Conservation (phyloP, 1,140 invertebrate genomes). For the Chelonus insularis region DNA sequence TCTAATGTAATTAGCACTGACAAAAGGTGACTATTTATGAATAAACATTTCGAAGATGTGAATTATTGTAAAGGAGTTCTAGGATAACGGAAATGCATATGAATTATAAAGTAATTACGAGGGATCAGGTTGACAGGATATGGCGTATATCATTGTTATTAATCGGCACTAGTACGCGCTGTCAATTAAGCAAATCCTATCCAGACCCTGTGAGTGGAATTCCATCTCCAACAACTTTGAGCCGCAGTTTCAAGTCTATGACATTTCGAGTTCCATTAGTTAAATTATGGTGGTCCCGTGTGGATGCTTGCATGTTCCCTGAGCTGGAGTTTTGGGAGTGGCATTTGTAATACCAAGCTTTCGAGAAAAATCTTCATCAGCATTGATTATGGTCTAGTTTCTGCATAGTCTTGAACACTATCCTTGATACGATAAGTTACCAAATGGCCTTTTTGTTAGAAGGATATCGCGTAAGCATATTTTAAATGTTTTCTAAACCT, state of each 20-base stretch:
- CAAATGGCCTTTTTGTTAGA: too few relatives aligned
- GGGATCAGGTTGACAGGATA: constrained; percentile 9
- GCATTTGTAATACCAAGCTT: constrained; percentile 20
- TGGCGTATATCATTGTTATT: constrained; percentile 22
- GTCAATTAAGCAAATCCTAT: constrained; percentile 22
- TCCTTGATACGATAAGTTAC: too few relatives aligned
- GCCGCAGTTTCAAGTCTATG: constrained; percentile 22
- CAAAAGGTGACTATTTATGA: too few relatives aligned
- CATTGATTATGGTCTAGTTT: constrained; percentile 9
- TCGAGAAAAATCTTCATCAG: constrained; percentile 8
- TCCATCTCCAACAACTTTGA: constrained; percentile 19
- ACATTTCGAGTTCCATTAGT: constrained; percentile 18
- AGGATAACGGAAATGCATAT: background rate
- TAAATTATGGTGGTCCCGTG: constrained; percentile 19
- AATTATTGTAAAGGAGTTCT: too few relatives aligned
- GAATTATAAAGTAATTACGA: constrained; percentile 21
- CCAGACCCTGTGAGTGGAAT: constrained; percentile 17
- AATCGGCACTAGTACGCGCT: constrained; percentile 19
- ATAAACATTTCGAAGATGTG: too few relatives aligned
- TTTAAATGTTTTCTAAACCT: too few relatives aligned
- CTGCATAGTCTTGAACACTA: too few relatives aligned
- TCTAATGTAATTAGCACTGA: too few relatives aligned
- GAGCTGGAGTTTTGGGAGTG: constrained; percentile 17
- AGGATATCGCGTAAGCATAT: too few relatives aligned
- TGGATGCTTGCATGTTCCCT: constrained; percentile 17